These are phyloP conservation scores for Leucoraja erinaceus DNA, from an alignment of 2,113 vertebrate species.

Conservation along the genomic window DNA sequence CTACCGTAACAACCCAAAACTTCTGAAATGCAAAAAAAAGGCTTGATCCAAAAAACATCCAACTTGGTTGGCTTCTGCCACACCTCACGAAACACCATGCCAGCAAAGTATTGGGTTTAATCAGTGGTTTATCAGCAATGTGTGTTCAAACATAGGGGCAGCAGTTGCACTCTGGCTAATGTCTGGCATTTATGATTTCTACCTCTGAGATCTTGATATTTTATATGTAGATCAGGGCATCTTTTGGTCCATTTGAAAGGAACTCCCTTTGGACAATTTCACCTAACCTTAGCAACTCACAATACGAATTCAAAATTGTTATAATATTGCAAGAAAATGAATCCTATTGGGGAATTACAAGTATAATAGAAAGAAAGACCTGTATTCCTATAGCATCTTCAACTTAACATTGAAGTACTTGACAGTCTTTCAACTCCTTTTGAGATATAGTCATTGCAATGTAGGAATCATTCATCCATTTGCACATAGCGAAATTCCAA, in stretches of 20 bases:
- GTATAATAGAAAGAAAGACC: neutral
- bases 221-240: neutral
- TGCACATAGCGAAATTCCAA: no score
- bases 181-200: neutral
- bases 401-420: no score
- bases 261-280: neutral
- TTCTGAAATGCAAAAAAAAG: neutral
- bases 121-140: neutral
- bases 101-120: neutral
- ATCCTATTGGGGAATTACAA: neutral
- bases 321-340: neutral
- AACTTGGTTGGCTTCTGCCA: neutral
- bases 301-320: neutral
- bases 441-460: no score
- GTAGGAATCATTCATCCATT: no score
- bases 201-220: neutral
- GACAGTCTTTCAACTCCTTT: no score
- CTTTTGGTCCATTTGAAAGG: neutral
- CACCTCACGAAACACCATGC: neutral
- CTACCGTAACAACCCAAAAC: neutral
- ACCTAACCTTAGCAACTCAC: neutral
- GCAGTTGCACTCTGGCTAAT: neutral
- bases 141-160: no score
- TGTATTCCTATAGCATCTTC: no score
- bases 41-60: neutral